phyloP scores from a whole-genome alignment of 2,888 invertebrate species.

The Icerya purchasi region DNA sequence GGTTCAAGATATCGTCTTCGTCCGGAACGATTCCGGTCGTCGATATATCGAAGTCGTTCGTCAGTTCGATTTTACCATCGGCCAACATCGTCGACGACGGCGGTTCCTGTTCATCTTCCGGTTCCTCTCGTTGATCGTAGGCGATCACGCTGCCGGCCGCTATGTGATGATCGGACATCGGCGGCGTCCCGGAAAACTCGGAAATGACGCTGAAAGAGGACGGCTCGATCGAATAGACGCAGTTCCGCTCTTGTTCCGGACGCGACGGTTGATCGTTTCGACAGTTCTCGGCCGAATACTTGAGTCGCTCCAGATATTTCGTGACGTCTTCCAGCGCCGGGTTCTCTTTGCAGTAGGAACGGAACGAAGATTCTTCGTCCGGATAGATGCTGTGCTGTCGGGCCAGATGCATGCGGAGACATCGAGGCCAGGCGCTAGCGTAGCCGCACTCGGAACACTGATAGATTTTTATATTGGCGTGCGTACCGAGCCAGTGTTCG shows the following conservation, averaged over 20 bases:
- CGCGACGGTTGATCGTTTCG: too few species aligned
- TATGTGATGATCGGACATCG: not conserved
- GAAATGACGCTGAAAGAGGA: not conserved
- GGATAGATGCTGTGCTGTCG: conserved; percentile 47
- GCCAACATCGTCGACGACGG: too few species aligned
- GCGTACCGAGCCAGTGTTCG: conserved; percentile 56
- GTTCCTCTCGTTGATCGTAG: not conserved
- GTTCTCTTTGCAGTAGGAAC: conserved; percentile 38
- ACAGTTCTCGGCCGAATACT: conserved; percentile 7
- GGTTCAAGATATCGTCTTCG: too few species aligned
- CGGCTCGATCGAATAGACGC: not conserved
- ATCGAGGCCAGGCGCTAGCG: conserved; percentile 52
- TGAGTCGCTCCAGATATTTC: conserved; percentile 41
- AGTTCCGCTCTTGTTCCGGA: too few species aligned
- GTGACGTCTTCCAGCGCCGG: conserved; percentile 52
- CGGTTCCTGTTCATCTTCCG: not conserved
- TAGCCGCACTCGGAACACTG: conserved; percentile 47
- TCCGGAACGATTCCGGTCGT: too few species aligned
- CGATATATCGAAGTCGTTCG: too few species aligned
- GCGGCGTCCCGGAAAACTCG: not conserved
- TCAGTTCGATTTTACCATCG: too few species aligned
- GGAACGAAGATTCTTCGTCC: conserved; percentile 22
- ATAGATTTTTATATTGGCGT: conserved; percentile 40
- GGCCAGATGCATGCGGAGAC: conserved; percentile 47
- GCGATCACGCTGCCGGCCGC: not conserved